Conservation (phyloP, 2,113 vertebrate genomes). For the Phoenicopterus ruber region DNA sequence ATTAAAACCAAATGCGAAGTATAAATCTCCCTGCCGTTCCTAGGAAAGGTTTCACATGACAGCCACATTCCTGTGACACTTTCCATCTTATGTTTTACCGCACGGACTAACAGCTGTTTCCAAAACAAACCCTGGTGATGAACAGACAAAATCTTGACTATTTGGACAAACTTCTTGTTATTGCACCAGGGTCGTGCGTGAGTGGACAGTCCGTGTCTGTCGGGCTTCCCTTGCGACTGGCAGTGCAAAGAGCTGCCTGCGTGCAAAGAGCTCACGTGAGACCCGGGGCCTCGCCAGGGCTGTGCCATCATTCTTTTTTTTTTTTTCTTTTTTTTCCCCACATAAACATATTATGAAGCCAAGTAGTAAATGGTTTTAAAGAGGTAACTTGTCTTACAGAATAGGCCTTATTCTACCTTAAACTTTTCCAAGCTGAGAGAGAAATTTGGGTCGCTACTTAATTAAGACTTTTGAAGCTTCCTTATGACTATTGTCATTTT, state of each 20-base stretch:
- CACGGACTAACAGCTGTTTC: constrained; percentile 58
- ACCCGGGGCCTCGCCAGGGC: background rate
- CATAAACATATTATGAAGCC: background rate
- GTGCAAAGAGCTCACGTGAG: background rate
- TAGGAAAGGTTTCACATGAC: constrained; percentile 58
- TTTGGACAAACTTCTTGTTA: background rate
- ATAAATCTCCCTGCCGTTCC: constrained; percentile 56
- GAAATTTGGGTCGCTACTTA: background rate
- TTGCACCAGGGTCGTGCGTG: accelerated
- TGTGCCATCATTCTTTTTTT: background rate
- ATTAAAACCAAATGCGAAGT: constrained; percentile 47
- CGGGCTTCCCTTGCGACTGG: background rate
- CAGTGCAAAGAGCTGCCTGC: accelerated
- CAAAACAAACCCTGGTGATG: constrained; percentile 55
- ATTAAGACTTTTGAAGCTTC: background rate
- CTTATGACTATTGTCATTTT: background rate
- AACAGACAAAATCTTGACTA: background rate
- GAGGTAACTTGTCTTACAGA: background rate
- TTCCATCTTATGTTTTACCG: constrained; percentile 53
- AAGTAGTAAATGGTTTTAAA: background rate
- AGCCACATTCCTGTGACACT: constrained; percentile 58
- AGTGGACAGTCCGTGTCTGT: background rate
- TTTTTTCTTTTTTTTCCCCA: too few relatives aligned
- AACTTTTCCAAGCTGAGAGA: background rate
- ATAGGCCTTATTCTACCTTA: background rate